Percentiles rank a stretch among this genome's conserved stretches.
These are phyloP conservation scores for Agrilus cyanescens DNA, from an alignment of 2,888 invertebrate genomes.

Conservation along the genomic window DNA sequence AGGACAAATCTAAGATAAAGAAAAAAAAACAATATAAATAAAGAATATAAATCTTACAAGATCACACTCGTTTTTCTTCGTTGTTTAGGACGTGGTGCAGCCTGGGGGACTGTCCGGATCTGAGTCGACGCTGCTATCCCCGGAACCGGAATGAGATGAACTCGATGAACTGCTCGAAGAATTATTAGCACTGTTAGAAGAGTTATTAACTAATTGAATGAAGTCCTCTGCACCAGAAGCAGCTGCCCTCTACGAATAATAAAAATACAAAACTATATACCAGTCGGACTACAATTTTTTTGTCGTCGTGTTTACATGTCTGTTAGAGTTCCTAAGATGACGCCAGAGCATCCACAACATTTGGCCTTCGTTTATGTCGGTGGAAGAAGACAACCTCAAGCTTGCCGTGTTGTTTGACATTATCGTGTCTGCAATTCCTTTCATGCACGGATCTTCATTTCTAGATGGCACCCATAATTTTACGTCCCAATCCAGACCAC, in stretches of 20 bases:
- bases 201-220: slow-evolving; percentile 2
- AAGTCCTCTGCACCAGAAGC: slow-evolving; percentile 1
- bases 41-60: slow-evolving; percentile 4
- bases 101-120: slow-evolving; percentile 19
- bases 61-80: neutral
- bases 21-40: neutral
- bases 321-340: slow-evolving; percentile 23
- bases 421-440: slow-evolving; percentile 38
- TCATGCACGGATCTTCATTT: slow-evolving; percentile 44
- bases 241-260: slow-evolving; percentile 3
- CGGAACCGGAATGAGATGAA: slow-evolving; percentile 13
- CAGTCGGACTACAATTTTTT: slow-evolving; percentile 1
- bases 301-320: slow-evolving; percentile 11
- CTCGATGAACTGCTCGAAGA: slow-evolving; percentile 17
- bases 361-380: slow-evolving; percentile 27
- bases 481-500: slow-evolving; percentile 83
- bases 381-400: slow-evolving; percentile 13
- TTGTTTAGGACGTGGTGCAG: slow-evolving; percentile 23
- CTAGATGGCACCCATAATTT: slow-evolving; percentile 84
- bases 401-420: slow-evolving; percentile 23
- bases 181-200: slow-evolving; percentile 6
- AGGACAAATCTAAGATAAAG: too few relatives aligned
- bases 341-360: slow-evolving; percentile 34
- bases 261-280: slow-evolving; percentile 3
- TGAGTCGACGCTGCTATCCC: slow-evolving; percentile 17